These are phyloP conservation scores for Cricetomys ansorgei DNA, from an alignment of 2,113 vertebrate genomes.

Conservation along the genomic window DNA sequence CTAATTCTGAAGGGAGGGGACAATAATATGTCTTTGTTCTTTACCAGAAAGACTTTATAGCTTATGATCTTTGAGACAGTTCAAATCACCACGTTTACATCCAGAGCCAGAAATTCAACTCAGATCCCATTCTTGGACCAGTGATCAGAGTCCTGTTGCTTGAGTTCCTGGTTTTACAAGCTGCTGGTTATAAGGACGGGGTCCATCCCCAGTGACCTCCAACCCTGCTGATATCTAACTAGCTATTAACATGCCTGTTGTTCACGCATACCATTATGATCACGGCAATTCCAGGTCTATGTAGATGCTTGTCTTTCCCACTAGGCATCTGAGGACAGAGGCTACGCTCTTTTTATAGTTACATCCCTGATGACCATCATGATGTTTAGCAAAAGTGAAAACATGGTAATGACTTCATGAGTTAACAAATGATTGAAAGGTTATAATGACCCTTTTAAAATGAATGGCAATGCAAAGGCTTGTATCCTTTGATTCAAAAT, in stretches of 20 bases:
- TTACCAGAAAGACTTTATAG: background rate
- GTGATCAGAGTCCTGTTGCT: background rate
- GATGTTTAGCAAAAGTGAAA: constrained; percentile 21
- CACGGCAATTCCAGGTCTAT: background rate
- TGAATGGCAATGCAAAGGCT: background rate
- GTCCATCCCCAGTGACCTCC: background rate
- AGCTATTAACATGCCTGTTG: background rate
- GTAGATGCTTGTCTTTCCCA: background rate
- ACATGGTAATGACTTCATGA: background rate
- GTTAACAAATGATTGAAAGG: background rate
- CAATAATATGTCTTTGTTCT: background rate
- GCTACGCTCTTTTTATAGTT: background rate
- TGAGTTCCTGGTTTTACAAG: background rate
- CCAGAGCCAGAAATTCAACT: background rate
- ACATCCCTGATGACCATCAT: background rate
- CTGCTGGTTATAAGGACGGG: background rate
- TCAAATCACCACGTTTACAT: background rate
- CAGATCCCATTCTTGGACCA: background rate
- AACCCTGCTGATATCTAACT: background rate
- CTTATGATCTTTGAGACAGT: background rate
- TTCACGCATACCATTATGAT: background rate
- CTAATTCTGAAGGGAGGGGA: background rate
- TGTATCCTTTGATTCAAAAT: background rate
- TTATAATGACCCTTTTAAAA: background rate
- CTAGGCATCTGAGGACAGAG: background rate